A percentile compares a stretch with the other conserved stretches of the same genome.
These are phyloP conservation scores for Drosophila nigrodunni DNA, from an alignment of 1,140 invertebrate species.

Conservation along the genomic window DNA sequence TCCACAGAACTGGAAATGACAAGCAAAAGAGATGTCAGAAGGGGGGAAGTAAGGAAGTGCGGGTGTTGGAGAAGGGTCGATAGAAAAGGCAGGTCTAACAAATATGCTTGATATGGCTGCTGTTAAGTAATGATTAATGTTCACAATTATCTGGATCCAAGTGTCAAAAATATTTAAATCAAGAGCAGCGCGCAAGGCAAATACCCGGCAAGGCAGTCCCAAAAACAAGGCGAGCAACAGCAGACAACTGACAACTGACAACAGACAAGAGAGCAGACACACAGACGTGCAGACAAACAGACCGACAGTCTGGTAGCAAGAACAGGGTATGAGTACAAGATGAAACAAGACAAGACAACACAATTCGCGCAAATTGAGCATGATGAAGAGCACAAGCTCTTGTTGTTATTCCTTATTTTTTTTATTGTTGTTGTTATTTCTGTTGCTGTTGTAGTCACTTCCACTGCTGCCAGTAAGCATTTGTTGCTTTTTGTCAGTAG, in stretches of 20 bases:
- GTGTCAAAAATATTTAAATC: conserved; percentile 84
- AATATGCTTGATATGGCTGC: conserved; percentile 41
- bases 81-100: not conserved
- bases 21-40: not conserved
- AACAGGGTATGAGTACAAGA: conserved; percentile 24
- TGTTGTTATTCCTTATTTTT: conserved; percentile 11
- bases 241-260: conserved; percentile 38
- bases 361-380: conserved; percentile 83
- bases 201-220: conserved; percentile 35
- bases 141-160: conserved; percentile 75
- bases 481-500: conserved; percentile 39
- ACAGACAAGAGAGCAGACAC: conserved; percentile 50
- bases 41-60: not conserved
- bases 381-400: conserved; percentile 71
- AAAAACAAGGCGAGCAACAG: conserved; percentile 25
- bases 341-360: conserved; percentile 77
- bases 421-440: conserved; percentile 15
- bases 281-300: conserved; percentile 21
- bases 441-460: conserved; percentile 13
- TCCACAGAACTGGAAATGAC: not conserved
- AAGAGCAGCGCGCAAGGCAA: conserved; percentile 51
- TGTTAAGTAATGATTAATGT: conserved; percentile 77
- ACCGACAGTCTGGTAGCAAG: conserved; percentile 8
- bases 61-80: not conserved
- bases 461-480: conserved; percentile 16